Conservation (phyloP, 2,888 invertebrate species). For the Bhutanitis thaidina region DNA sequence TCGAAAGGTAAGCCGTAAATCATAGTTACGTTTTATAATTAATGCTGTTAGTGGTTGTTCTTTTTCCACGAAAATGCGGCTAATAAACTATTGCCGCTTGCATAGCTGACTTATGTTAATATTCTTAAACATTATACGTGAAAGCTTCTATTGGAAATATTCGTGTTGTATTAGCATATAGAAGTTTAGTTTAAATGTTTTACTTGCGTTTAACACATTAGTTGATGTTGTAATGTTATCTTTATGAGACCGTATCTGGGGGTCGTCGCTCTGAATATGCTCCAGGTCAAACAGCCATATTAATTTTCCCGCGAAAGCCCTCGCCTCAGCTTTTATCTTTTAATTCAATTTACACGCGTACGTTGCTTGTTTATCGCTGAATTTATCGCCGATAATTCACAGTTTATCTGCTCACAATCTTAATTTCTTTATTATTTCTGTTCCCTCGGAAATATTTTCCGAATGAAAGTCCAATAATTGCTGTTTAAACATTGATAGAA, state of each 20-base stretch:
- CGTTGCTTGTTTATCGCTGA: constrained; percentile 49
- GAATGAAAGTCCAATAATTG: constrained; percentile 31
- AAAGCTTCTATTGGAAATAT: constrained; percentile 26
- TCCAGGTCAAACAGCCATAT: constrained; percentile 51
- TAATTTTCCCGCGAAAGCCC: constrained; percentile 52
- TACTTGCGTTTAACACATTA: constrained; percentile 39
- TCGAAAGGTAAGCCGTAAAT: constrained; percentile 40
- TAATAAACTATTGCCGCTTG: constrained; percentile 53
- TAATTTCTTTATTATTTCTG: constrained; percentile 61
- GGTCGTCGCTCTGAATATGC: constrained; percentile 36
- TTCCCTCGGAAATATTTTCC: constrained; percentile 33
- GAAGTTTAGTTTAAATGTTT: constrained; percentile 31
- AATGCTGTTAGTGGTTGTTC: constrained; percentile 52
- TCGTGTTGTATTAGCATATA: constrained; percentile 29
- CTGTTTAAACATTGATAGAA: constrained; percentile 27
- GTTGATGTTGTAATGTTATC: constrained; percentile 41
- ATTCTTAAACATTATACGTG: constrained; percentile 24
- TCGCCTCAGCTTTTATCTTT: constrained; percentile 59
- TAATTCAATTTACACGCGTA: constrained; percentile 69
- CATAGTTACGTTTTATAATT: constrained; percentile 54
- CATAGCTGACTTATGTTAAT: constrained; percentile 26
- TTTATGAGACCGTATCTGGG: constrained; percentile 36
- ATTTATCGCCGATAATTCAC: constrained; percentile 59
- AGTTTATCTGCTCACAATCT: constrained; percentile 55
- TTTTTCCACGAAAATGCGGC: constrained; percentile 64